Evolutionary conservation across 2,113 vertebrate genomes (phyloP).

Genomic region (Sceloporus undulatus): DNA sequence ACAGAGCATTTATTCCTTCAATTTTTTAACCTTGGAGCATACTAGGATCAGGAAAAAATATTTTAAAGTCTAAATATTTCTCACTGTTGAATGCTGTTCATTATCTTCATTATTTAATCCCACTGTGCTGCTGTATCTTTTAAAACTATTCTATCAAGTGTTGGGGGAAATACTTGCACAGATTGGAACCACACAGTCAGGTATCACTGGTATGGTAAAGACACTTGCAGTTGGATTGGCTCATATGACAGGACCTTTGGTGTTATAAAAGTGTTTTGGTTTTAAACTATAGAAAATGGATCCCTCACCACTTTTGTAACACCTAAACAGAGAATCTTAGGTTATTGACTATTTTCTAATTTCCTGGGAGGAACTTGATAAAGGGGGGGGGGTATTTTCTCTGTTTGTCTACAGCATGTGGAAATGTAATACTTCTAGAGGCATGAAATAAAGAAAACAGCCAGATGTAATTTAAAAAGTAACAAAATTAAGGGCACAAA

Average conservation of each 20-base stretch:
- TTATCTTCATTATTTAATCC: not conserved
- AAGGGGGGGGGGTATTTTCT: not conserved
- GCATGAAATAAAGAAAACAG: not conserved
- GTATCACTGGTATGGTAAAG: too few species aligned
- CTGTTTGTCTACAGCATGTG: not conserved
- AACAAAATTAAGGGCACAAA: constrained; percentile 28
- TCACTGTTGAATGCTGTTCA: not conserved
- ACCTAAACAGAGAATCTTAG: not conserved
- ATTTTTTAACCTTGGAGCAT: not conserved
- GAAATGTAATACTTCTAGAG: not conserved
- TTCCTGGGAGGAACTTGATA: not conserved
- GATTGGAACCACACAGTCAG: too few species aligned
- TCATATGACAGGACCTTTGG: not conserved
- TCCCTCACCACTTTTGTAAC: too few species aligned
- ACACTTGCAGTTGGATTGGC: not conserved
- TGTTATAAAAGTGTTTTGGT: not conserved
- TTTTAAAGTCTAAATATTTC: not conserved
- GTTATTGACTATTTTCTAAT: not conserved
- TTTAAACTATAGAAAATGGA: not conserved
- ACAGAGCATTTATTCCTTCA: not conserved
- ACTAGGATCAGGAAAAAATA: not conserved
- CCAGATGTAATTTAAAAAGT: not conserved
- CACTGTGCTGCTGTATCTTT: not conserved
- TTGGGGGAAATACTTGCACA: not conserved
- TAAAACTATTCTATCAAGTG: too few species aligned